Conservation (phyloP, 2,797 vertebrate species). For the Malurus splendens region DNA sequence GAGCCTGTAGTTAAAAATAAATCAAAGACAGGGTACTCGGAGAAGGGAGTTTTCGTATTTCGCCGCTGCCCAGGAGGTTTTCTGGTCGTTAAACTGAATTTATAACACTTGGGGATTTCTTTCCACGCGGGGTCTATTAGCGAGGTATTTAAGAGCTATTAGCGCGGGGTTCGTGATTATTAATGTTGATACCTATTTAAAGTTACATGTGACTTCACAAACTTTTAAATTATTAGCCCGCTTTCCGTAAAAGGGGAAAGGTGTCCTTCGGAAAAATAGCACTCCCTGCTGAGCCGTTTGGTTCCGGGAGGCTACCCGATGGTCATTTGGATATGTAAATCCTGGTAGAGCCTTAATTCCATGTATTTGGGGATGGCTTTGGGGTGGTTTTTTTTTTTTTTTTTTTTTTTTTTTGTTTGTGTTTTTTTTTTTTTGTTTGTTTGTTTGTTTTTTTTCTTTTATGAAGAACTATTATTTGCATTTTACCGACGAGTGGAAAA, state of each 20-base stretch:
- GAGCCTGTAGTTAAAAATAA: conserved; percentile 31
- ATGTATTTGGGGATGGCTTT: fast-evolving
- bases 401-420: no score
- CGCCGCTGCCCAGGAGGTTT: neutral
- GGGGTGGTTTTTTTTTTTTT: no score
- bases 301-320: fast-evolving
- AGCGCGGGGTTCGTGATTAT: neutral
- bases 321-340: neutral
- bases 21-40: neutral
- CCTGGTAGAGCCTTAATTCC: neutral
- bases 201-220: neutral
- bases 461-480: neutral
- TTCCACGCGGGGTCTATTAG: conserved; percentile 6
- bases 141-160: neutral
- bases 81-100: conserved; percentile 22
- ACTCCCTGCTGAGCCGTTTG: fast-evolving
- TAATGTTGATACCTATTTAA: neutral
- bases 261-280: fast-evolving
- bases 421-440: no score
- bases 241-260: neutral
- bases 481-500: fast-evolving
- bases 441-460: neutral
- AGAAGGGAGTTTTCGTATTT: neutral
- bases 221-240: neutral
- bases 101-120: conserved; percentile 13